Evolutionary conservation across 2,888 invertebrate genomes (phyloP), one percentile per base, ranked within the genome.

Genomic region (Branchellion lobata): DNA sequence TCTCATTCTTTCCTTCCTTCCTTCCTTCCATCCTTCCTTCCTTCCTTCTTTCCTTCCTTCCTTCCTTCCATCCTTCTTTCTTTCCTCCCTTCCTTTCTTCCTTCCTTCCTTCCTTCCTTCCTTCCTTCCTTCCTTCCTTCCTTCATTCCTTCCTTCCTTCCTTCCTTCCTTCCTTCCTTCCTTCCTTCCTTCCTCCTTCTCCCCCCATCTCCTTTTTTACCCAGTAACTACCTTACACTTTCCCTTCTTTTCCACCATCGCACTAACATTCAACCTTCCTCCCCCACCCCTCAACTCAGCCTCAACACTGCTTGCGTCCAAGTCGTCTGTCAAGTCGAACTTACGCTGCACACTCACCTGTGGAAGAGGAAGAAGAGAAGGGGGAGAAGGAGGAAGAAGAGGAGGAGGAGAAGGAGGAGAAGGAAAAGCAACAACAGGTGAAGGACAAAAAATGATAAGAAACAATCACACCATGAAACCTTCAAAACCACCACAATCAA

Each of bases 321-420:
- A 65, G 65, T 81, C 79, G 74, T 82, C 82, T 8, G 27, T 53
- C 31, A 82, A 75, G 36, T 82, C 81, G 53, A 82, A 82, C 27
- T 80, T 69, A 11, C 82, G 72, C n/a, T 78, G 78, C 79, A 82
- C 77, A 24, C 61, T 57, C n/a, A 57, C 24, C 61, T 57, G 61
- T 40, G 40, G 40, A 40, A 40, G 40, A 14, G 40, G 40, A 14
- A 18, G 33, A 29, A 31, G 5, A 29, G 72, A n/a, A 11, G 31
- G 31, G 11, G 5, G 72, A 40, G 40, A 8, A 40, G 40, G 14
- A 8, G 40, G 40, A 14, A 8, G 40, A 14, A 40, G 5, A 14
- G 40, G 40, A 14, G 40, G 40, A 40, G 5, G 5, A 40, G 40
- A 8, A 40, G 40, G 14, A 8, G 40, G 40, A 14, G 5, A 14